Evolutionary conservation across 2,888 invertebrate species (phyloP), one percentile per base, ranked within the genome.

Genomic region (Ectemnius cavifrons): DNA sequence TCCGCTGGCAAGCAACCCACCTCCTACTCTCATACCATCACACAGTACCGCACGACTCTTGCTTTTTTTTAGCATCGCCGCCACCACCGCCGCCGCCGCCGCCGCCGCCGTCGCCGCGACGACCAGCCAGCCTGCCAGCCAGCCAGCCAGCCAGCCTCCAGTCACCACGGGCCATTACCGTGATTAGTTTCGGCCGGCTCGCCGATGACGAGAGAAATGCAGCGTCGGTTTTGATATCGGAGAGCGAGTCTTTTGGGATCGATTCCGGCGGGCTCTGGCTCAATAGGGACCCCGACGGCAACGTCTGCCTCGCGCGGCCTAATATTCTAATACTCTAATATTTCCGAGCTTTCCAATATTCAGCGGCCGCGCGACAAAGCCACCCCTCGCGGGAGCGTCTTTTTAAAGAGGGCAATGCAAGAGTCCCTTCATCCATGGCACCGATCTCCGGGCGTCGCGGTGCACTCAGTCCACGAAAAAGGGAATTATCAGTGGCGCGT

Each of bases 401-500:
- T 52, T 23, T 52, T 52, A 52, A 52, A 52, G 52, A 52, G 52
- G 52, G 52, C 16, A 52, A 52, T 52, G n/a, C 52, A 16, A 52
- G 14, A 16, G 11, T 18, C 57, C 23, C 14, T 18, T 2, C 23
- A 23, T 23, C 27, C 16, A 13, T 13, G 23, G 23, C 14, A 46
- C 14, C 20, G 18, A 56, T 14, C 18, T 49, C 13, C 14, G 11
- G 0, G 37, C 45, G 20, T 16, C 14, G 20, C 58, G 20, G 47
- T 4, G 56, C 56, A 11, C 63, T 49, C 58, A 63, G 28, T 23
- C 27, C 67, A 62, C 59, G 66, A 62, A 75, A 6, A 69, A 69
- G 72, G 67, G 75, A 77, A 75, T 77, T 64, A 69, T 77, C 67
- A 61, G 57, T n/a, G 49, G 63, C 68, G 65, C 69, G 75, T 69